These are phyloP conservation scores for Epinotia brunnichana DNA, from an alignment of 2,888 invertebrate species.

Conservation along the genomic window DNA sequence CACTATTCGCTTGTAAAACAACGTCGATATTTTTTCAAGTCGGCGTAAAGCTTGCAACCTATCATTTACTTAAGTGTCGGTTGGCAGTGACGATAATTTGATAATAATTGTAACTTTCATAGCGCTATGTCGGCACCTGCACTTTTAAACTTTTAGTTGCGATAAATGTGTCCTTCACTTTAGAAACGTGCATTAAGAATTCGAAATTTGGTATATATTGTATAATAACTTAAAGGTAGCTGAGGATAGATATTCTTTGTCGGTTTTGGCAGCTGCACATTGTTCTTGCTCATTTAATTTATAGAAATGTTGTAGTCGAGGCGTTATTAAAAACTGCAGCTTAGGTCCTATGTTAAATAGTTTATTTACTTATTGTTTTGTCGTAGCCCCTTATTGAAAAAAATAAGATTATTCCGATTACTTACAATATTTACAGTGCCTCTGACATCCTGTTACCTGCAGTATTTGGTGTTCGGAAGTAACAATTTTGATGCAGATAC, in stretches of 20 bases:
- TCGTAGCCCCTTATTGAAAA: slow-evolving; percentile 17
- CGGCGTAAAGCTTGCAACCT: slow-evolving; percentile 65
- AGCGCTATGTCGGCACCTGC: slow-evolving; percentile 56
- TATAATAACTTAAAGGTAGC: too few species aligned
- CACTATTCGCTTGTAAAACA: slow-evolving; percentile 68
- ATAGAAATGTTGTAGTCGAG: too few species aligned
- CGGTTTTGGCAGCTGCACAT: too few species aligned
- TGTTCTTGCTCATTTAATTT: too few species aligned
- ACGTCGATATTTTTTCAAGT: slow-evolving; percentile 70
- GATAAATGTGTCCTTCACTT: slow-evolving; percentile 17
- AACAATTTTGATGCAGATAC: slow-evolving; percentile 70
- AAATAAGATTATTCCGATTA: slow-evolving; percentile 11
- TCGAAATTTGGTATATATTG: too few species aligned
- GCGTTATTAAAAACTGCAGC: too few species aligned
- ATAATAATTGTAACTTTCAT: slow-evolving; percentile 76
- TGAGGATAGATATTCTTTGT: too few species aligned
- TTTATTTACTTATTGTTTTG: background rate
- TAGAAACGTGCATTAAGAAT: background rate
- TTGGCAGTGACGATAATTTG: slow-evolving; percentile 74
- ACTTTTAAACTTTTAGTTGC: slow-evolving; percentile 23
- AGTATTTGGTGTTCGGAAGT: slow-evolving; percentile 60
- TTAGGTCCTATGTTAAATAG: background rate
- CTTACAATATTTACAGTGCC: slow-evolving; percentile 21
- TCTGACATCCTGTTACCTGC: slow-evolving; percentile 10
- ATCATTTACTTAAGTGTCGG: slow-evolving; percentile 70